Conservation (phyloP, 2,113 vertebrate genomes). For the Pongo abelii region DNA sequence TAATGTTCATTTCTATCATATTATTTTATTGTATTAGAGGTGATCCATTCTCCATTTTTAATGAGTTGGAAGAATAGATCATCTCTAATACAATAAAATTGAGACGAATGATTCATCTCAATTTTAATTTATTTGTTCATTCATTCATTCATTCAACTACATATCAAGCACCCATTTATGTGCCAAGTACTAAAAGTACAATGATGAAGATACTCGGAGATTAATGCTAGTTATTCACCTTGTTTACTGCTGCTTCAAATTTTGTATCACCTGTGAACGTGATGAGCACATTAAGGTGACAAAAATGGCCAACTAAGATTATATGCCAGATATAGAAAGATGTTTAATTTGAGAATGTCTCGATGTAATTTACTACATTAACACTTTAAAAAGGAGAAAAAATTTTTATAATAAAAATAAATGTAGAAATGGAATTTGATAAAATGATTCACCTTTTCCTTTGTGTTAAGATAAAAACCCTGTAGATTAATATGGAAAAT, state of each 20-base stretch:
- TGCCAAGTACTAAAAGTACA: not conserved
- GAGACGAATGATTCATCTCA: not conserved
- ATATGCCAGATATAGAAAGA: not conserved
- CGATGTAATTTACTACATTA: not conserved
- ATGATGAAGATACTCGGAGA: not conserved
- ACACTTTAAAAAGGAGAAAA: not conserved
- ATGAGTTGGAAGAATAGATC: too few species aligned
- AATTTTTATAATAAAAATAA: constrained; percentile 11
- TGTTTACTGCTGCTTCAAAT: not conserved
- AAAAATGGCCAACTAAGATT: constrained; percentile 13
- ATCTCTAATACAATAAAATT: too few species aligned
- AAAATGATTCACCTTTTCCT: not conserved
- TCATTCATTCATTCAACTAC: not conserved
- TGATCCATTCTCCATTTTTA: not conserved
- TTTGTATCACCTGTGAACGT: not conserved
- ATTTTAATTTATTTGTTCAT: not conserved
- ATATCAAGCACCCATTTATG: not conserved
- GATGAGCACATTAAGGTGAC: not conserved
- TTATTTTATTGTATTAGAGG: not conserved
- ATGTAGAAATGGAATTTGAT: not conserved
- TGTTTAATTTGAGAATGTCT: not conserved
- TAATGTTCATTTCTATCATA: not conserved
- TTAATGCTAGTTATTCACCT: not conserved
- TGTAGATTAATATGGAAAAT: not conserved
- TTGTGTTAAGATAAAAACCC: not conserved